Conservation (phyloP, 2,888 invertebrate species). For the Andrena bicolor region DNA sequence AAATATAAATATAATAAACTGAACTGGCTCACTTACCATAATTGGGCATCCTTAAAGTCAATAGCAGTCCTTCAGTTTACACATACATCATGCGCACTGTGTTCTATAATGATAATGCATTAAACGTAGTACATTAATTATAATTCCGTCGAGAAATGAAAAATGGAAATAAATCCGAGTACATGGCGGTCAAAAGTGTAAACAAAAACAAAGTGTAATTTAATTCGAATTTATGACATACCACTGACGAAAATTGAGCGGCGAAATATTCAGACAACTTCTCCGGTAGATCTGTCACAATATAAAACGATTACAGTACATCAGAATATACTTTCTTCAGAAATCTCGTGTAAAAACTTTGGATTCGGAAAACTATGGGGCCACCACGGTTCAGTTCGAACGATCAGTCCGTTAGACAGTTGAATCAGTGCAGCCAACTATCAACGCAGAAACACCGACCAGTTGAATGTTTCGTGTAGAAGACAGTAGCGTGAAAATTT, state of each 20-base stretch:
- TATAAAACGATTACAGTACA: neutral
- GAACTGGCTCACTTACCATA: slow-evolving; percentile 23
- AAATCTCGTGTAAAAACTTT: slow-evolving; percentile 11
- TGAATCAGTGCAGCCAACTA: slow-evolving; percentile 27
- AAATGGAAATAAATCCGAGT: neutral
- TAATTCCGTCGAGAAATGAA: neutral
- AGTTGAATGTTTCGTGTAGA: neutral
- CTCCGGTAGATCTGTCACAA: neutral
- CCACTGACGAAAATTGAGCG: neutral
- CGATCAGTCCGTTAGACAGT: slow-evolving; percentile 28
- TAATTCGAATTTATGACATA: slow-evolving; percentile 5
- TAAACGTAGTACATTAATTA: neutral
- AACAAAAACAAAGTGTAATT: slow-evolving; percentile 35
- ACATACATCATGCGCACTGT: neutral
- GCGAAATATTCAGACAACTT: neutral
- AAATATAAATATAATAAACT: neutral
- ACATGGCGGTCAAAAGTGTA: neutral
- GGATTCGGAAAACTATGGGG: neutral
- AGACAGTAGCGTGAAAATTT: neutral
- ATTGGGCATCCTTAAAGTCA: slow-evolving; percentile 12
- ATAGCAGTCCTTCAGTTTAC: neutral
- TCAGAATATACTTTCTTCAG: neutral
- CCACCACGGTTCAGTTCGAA: slow-evolving; percentile 12
- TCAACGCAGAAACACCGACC: neutral
- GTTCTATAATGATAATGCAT: neutral